Evolutionary conservation across 1,140 invertebrate species (phyloP), one percentile per base, ranked within the genome.

Genomic region (Aplysia californica): DNA sequence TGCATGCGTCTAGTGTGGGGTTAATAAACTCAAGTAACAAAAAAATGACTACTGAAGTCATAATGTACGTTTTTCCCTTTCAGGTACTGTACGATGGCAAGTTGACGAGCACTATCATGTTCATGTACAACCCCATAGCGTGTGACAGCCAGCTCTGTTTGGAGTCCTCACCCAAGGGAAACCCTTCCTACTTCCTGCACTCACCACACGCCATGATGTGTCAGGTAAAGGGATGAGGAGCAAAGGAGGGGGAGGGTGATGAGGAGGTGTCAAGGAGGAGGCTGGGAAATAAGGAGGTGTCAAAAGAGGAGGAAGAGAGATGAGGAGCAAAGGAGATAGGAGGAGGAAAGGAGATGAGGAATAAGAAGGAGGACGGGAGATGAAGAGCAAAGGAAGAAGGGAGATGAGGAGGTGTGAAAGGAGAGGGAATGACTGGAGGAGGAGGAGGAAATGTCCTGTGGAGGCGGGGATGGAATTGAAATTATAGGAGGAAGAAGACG

Each of bases 81-180:
- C 90, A 98, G 96, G 96, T 99, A 77, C 92, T 99, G 81, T 99
- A 99, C 91, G 98, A 99, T 91, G 97, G 97, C 76, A 98, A 98
- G 91, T 91, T 99, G 84, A 98, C 97, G 78, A 95, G 94, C 84
- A 95, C 96, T 81, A 96, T 99, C 86, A 96, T 99, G 83, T 99
- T 99, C 91, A 98, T 99, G 95, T 99, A 99, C 92, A 99, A 99
- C 91, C 98, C 98, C 66, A 98, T 99, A 84, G 98, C 98, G 67
- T 92, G 92, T 87, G 97, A 99, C 91, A 96, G 96, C 85, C 98
- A 99, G 90, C 92, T 99, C 59, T 99, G 98, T 92, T 92, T 99
- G 76, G 97, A 99, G 91, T 89, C 89, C 3, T 98, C 97, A 75
- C 96, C 97, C 70, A 99, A 98, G 92, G 96, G 96, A 89, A 98